Conservation (phyloP, 2,888 invertebrate species). For the Selenia dentaria region DNA sequence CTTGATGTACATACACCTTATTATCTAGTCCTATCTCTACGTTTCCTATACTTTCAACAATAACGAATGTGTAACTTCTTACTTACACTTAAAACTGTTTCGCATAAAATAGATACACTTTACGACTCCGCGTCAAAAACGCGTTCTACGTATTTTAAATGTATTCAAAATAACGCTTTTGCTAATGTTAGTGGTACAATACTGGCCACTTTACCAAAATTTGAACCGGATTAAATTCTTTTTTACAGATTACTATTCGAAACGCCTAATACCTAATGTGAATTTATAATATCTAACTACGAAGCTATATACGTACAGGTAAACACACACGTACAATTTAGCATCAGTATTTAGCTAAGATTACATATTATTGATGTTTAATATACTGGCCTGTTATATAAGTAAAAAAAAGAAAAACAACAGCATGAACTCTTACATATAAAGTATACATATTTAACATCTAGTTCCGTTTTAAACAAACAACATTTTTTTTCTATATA, state of each 20-base stretch:
- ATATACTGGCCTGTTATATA: conserved; percentile 56
- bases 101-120: conserved; percentile 23
- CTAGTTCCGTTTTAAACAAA: conserved; percentile 53
- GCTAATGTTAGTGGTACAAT: conserved; percentile 18
- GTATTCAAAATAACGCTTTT: conserved; percentile 11
- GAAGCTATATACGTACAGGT: conserved; percentile 63
- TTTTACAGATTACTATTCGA: conserved; percentile 44
- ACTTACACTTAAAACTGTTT: conserved; percentile 26
- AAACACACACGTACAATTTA: conserved; percentile 58
- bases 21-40: conserved; percentile 31
- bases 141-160: not conserved
- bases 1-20: conserved; percentile 6
- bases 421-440: conserved; percentile 52
- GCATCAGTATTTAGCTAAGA: conserved; percentile 37
- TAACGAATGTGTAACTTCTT: conserved; percentile 33
- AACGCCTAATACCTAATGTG: conserved; percentile 57
- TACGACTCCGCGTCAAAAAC: conserved; percentile 24
- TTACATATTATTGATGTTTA: conserved; percentile 47
- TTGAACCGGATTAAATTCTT: conserved; percentile 30
- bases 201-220: conserved; percentile 46
- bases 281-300: conserved; percentile 67
- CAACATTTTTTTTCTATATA: conserved; percentile 61
- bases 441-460: conserved; percentile 44
- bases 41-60: conserved; percentile 37
- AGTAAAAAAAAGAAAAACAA: conserved; percentile 48